These are phyloP conservation scores for Beroe ovata DNA, from an alignment of 37 sponge, comb jelly and placozoan genomes.

Conservation along the genomic window DNA sequence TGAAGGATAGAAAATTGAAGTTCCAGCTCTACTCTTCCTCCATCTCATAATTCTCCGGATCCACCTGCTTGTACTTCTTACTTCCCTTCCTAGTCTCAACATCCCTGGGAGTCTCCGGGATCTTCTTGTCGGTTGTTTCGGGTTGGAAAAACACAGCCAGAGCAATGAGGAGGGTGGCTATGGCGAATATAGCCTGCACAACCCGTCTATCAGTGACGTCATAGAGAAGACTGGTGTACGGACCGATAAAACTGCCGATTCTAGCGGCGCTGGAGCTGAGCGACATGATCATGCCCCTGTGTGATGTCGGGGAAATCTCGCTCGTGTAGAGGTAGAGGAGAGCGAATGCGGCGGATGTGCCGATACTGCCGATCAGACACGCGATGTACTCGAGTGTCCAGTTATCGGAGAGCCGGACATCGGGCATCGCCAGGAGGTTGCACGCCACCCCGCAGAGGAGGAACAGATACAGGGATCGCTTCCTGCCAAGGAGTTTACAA, in stretches of 20 bases:
- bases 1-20: no score
- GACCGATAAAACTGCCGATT: conserved; percentile 18
- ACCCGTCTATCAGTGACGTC: conserved; percentile 52
- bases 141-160: conserved; percentile 56
- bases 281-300: conserved; percentile 60
- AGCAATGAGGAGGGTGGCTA: neutral
- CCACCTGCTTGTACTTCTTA: neutral
- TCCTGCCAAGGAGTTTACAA: neutral
- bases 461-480: neutral
- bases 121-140: conserved; percentile 3
- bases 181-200: conserved; percentile 1
- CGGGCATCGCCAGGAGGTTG: conserved; percentile 59
- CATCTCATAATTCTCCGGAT: neutral
- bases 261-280: conserved; percentile 50
- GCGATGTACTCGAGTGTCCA: conserved; percentile 53
- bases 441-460: neutral
- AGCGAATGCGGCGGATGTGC: conserved; percentile 23
- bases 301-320: conserved; percentile 40
- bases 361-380: conserved; percentile 30
- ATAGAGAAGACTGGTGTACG: conserved; percentile 43
- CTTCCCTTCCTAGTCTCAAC: conserved; percentile 4
- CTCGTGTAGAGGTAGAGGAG: conserved; percentile 23
- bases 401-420: neutral
- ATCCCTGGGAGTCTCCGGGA: conserved; percentile 30
- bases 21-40: neutral